Percentiles rank a stretch among this genome's conserved stretches.
Conservation (phyloP, 1,140 invertebrate genomes). For the Tetragonula clypearis region DNA sequence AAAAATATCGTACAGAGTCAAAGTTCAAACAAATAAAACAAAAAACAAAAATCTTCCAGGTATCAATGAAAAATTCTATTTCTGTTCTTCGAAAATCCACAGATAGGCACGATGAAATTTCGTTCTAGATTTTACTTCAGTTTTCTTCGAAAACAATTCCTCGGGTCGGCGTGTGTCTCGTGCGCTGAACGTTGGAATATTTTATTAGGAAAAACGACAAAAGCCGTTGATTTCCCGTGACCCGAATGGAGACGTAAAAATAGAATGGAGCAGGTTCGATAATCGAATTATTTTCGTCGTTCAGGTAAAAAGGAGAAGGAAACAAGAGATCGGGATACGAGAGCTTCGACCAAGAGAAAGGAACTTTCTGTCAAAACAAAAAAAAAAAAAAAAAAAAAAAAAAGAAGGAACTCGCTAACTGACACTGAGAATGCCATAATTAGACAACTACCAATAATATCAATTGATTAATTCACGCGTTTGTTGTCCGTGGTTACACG, state of each 20-base stretch:
- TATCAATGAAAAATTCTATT: too few species aligned
- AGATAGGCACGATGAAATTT: background rate
- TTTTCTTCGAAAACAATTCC: background rate
- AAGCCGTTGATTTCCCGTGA: background rate
- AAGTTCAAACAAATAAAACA: too few species aligned
- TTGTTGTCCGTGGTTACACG: background rate
- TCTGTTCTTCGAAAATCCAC: too few species aligned
- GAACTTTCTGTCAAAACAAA: background rate
- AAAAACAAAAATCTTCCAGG: too few species aligned
- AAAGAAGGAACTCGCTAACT: constrained; percentile 53
- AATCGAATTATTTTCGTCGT: background rate
- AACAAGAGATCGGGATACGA: background rate
- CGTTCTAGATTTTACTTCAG: background rate
- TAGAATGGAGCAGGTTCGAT: background rate
- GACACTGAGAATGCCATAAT: constrained; percentile 54
- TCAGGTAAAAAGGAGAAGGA: background rate
- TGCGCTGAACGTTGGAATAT: background rate
- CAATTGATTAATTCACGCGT: background rate
- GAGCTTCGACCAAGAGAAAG: too few species aligned
- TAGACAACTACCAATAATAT: background rate
- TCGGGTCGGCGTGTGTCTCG: background rate
- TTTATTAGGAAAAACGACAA: background rate
- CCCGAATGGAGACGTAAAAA: background rate
- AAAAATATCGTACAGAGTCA: too few species aligned
- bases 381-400: background rate